These are phyloP conservation scores for Heliothis virescens DNA, from an alignment of 1,140 invertebrate species.

Conservation along the genomic window DNA sequence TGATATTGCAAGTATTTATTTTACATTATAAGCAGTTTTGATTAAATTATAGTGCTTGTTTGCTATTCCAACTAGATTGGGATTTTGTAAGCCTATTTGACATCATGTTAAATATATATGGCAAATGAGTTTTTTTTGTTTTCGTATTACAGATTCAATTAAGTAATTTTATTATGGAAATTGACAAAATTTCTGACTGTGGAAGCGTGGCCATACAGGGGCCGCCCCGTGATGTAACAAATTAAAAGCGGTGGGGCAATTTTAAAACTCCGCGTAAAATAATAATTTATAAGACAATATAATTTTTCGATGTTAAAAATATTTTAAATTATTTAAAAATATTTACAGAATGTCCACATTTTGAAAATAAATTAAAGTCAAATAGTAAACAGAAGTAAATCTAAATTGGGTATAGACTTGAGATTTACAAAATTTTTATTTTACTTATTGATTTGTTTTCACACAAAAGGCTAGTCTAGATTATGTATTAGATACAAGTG, in stretches of 20 bases:
- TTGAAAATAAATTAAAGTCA: conserved; percentile 8
- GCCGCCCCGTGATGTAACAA: conserved; percentile 43
- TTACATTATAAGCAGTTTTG: conserved; percentile 1
- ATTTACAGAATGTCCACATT: neutral
- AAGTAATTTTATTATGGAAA: conserved; percentile 1
- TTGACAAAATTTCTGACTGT: conserved; percentile 32
- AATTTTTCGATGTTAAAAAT: conserved; percentile 38
- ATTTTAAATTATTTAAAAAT: conserved; percentile 24
- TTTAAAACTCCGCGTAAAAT: conserved; percentile 25
- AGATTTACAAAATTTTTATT: neutral
- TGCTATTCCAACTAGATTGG: neutral
- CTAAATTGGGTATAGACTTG: neutral
- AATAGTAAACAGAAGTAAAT: conserved; percentile 13
- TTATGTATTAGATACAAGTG: conserved; percentile 31
- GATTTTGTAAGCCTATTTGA: too few relatives aligned
- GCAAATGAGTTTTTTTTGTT: too few relatives aligned
- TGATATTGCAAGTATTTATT: conserved; percentile 35
- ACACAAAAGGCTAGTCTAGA: conserved; percentile 6
- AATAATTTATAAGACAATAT: conserved; percentile 41
- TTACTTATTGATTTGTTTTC: neutral
- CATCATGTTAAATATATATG: too few relatives aligned
- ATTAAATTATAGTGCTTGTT: neutral
- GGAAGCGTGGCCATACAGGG: conserved; percentile 37
- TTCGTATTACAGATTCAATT: too few relatives aligned
- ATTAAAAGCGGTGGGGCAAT: conserved; percentile 47